A percentile compares a stretch with the other conserved stretches of the same genome.
Conservation (phyloP, 2,888 invertebrate species). For the Macrophya annulata region DNA sequence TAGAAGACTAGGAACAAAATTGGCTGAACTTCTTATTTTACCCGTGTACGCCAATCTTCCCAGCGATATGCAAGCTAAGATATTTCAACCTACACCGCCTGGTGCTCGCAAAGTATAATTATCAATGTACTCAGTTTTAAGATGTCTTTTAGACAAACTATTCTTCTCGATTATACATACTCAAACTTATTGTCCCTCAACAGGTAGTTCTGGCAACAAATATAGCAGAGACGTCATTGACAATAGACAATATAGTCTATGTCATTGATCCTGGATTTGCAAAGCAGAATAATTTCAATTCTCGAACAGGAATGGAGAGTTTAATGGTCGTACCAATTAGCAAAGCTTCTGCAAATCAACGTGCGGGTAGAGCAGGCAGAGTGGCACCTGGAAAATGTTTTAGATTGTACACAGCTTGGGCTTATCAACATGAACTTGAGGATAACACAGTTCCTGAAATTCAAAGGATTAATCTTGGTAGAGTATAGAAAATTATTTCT, state of each 20-base stretch:
- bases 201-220: constrained; percentile 97
- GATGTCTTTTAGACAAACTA: constrained; percentile 19
- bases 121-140: background rate
- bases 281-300: constrained; percentile 99
- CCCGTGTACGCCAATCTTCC: constrained; percentile 99
- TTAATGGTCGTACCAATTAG: constrained; percentile 99
- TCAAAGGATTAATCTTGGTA: constrained; percentile 95
- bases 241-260: constrained; percentile 99
- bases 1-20: constrained; percentile 94
- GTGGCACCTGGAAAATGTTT: constrained; percentile 99
- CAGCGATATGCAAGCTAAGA: constrained; percentile 99
- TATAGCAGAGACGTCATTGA: constrained; percentile 99
- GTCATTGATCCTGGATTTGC: constrained; percentile 99
- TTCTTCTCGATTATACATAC: background rate
- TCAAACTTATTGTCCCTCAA: constrained; percentile 50
- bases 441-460: constrained; percentile 99
- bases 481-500: constrained; percentile 35
- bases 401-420: constrained; percentile 98
- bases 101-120: constrained; percentile 91
- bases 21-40: constrained; percentile 94
- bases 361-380: constrained; percentile 97
- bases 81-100: constrained; percentile 98
- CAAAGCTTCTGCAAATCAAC: constrained; percentile 98
- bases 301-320: constrained; percentile 99
- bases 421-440: constrained; percentile 98